These are phyloP conservation scores for Varanus salvator DNA, from an alignment of 2,113 vertebrate species.

Conservation along the genomic window DNA sequence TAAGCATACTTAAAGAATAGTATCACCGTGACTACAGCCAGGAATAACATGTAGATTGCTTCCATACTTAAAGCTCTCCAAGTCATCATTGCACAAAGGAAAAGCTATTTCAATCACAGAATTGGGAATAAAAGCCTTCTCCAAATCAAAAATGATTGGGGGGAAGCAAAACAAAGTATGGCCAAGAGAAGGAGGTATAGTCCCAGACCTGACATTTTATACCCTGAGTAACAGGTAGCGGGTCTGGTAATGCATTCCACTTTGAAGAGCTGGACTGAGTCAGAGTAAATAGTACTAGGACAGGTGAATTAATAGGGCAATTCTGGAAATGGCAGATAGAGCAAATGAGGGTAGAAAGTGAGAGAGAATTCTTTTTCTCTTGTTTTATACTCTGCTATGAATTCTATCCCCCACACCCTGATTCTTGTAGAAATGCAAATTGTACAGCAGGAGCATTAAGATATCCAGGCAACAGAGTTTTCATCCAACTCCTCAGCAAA, in stretches of 20 bases:
- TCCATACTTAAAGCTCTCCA: too few species aligned
- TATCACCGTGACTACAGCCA: too few species aligned
- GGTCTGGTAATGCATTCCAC: not conserved
- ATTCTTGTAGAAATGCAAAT: not conserved
- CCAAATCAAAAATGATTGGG: too few species aligned
- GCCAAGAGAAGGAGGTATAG: too few species aligned
- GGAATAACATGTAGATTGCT: too few species aligned
- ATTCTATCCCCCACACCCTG: not conserved
- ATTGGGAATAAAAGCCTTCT: too few species aligned
- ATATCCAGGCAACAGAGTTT: not conserved
- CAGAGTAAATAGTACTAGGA: not conserved
- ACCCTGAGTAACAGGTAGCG: not conserved
- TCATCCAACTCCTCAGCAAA: slow-evolving; percentile 19
- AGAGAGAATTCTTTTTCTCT: not conserved
- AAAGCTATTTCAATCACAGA: too few species aligned
- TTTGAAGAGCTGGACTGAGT: not conserved
- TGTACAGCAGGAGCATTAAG: not conserved
- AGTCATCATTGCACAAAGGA: too few species aligned
- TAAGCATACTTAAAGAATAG: too few species aligned
- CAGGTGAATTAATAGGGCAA: not conserved
- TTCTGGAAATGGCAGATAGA: not conserved
- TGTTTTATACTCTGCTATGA: not conserved
- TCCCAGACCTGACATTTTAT: too few species aligned
- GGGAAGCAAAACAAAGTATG: too few species aligned
- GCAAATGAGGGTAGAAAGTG: not conserved